Evolutionary conservation across 2,888 invertebrate genomes (phyloP).

Genomic region (Drosophila mimetica): DNA sequence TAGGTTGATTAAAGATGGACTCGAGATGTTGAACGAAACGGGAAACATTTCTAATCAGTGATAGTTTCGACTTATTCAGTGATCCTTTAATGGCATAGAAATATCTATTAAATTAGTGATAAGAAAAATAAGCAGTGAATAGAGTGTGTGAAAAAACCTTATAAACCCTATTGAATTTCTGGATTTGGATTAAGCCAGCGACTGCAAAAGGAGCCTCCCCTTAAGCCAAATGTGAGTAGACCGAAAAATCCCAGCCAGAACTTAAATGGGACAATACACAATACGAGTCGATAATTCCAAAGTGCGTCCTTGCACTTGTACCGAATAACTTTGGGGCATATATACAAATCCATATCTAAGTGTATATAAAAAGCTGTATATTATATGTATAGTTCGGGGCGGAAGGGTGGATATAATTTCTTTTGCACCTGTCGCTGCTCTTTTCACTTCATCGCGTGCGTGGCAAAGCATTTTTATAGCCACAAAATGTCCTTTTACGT

Average conservation of each 20-base stretch:
- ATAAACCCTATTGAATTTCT: conserved; percentile 1
- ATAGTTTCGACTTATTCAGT: conserved; percentile 11
- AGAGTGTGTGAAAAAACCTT: neutral
- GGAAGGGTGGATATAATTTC: conserved; percentile 28
- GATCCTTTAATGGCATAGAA: conserved; percentile 5
- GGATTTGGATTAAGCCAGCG: neutral
- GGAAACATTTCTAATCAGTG: conserved; percentile 3
- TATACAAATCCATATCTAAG: conserved; percentile 13
- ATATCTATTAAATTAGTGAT: conserved; percentile 9
- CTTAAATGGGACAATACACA: conserved; percentile 6
- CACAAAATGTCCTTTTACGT: conserved; percentile 74
- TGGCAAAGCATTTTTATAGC: conserved; percentile 66
- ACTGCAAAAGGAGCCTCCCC: neutral
- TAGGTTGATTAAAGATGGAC: conserved; percentile 41
- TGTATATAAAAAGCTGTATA: conserved; percentile 19
- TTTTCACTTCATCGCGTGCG: conserved; percentile 68
- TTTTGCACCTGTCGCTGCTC: conserved; percentile 61
- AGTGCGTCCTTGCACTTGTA: conserved; percentile 44
- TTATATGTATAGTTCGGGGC: conserved; percentile 6
- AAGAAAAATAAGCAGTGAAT: neutral
- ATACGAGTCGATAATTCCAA: conserved; percentile 14
- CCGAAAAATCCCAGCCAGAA: neutral
- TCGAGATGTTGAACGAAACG: conserved; percentile 14
- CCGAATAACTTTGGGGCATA: conserved; percentile 25
- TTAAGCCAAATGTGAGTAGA: conserved; percentile 30